Evolutionary conservation across 2,888 invertebrate species (phyloP).

Genomic region (Drosophila mimica): DNA sequence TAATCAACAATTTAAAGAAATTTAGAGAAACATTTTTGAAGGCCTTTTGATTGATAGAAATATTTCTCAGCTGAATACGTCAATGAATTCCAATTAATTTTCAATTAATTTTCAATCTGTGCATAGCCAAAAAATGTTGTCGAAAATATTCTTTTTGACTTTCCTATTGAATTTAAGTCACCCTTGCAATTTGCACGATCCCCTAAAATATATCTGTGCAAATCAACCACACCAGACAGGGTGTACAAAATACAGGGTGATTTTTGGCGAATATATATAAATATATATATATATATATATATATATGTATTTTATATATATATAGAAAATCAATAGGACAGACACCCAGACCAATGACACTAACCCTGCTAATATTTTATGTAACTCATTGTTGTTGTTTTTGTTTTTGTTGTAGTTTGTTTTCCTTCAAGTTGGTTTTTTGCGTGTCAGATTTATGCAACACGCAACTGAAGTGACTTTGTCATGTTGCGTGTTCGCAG

Average conservation of each 20-base stretch:
- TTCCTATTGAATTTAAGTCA: neutral
- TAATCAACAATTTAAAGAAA: conserved; percentile 7
- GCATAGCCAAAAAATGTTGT: neutral
- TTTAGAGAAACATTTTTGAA: neutral
- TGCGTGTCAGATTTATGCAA: conserved; percentile 68
- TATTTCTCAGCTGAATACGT: conserved; percentile 7
- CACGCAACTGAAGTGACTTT: conserved; percentile 69
- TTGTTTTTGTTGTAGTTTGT: conserved; percentile 3
- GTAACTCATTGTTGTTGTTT: conserved; percentile 5
- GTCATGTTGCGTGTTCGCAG: conserved; percentile 70
- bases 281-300: neutral
- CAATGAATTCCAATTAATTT: conserved; percentile 25
- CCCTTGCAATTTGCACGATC: conserved; percentile 7
- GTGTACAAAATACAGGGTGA: conserved; percentile 33
- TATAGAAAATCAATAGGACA: conserved; percentile 31
- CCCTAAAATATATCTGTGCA: neutral
- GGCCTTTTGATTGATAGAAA: neutral
- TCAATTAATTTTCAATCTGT: conserved; percentile 17
- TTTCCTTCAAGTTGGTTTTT: conserved; percentile 6
- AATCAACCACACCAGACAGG: neutral
- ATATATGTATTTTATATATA: neutral
- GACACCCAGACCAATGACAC: conserved; percentile 10
- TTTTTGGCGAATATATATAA: neutral
- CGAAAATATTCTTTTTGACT: neutral
- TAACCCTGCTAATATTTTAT: conserved; percentile 18